phyloP scores from a whole-genome alignment of 2,797 vertebrate species.

The Enteromius viviparus region DNA sequence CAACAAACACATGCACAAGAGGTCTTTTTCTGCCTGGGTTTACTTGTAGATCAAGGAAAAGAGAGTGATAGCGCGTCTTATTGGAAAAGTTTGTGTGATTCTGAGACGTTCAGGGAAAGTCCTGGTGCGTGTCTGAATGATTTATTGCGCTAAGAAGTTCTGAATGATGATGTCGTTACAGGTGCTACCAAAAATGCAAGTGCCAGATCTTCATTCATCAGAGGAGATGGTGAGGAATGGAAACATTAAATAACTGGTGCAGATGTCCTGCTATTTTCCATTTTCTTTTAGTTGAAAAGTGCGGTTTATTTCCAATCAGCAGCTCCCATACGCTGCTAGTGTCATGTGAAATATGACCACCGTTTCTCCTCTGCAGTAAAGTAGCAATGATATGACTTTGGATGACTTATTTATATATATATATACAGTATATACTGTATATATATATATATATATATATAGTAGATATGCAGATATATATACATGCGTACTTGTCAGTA shows the following conservation, averaged over 20 bases:
- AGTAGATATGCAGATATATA: neutral
- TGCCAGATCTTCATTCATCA: conserved; percentile 9
- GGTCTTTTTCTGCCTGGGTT: conserved; percentile 12
- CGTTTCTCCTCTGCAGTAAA: neutral
- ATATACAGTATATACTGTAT: too few relatives aligned
- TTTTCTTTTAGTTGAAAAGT: neutral
- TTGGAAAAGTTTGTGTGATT: conserved; percentile 11
- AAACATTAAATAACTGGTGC: neutral
- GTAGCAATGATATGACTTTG: neutral
- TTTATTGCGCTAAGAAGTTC: conserved; percentile 23
- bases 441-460: too few relatives aligned
- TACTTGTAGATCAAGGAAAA: conserved; percentile 33
- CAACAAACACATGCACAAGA: conserved; percentile 22
- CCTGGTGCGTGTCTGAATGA: neutral
- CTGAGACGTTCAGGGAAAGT: conserved; percentile 20
- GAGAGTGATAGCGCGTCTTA: neutral
- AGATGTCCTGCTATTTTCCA: conserved; percentile 14
- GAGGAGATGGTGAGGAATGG: neutral
- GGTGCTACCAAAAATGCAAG: conserved; percentile 33
- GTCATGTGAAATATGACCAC: conserved; percentile 1
- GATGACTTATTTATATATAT: neutral
- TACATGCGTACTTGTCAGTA: neutral
- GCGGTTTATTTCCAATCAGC: conserved; percentile 8
- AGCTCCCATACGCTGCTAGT: conserved; percentile 4
- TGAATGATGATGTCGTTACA: conserved; percentile 38